These are phyloP conservation scores for Homarus gammarus DNA, from an alignment of 2,888 invertebrate genomes.

Conservation along the genomic window DNA sequence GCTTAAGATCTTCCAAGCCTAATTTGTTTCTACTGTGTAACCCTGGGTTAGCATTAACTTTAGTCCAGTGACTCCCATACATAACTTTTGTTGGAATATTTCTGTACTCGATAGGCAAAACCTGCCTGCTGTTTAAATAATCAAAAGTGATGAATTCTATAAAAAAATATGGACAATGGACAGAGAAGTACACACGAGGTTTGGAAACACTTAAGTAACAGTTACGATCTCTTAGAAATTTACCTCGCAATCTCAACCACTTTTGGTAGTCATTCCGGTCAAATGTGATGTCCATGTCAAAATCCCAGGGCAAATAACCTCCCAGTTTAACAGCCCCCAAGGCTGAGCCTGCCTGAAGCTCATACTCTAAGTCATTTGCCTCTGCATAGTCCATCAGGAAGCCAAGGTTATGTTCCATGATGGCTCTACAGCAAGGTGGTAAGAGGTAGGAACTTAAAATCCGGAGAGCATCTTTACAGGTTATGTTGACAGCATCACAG, in stretches of 20 bases:
- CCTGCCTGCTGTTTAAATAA: constrained; percentile 10
- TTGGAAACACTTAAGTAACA: constrained; percentile 37
- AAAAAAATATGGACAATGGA: constrained; percentile 23
- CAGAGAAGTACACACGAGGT: background rate
- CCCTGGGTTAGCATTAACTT: constrained; percentile 78
- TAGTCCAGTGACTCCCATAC: constrained; percentile 78
- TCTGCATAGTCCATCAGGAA: constrained; percentile 77
- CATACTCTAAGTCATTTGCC: constrained; percentile 77
- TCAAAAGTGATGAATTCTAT: no score
- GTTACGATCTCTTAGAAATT: constrained; percentile 13
- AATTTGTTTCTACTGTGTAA: constrained; percentile 78
- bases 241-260: background rate
- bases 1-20: constrained; percentile 78
- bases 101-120: constrained; percentile 71
- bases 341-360: constrained; percentile 78
- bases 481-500: constrained; percentile 30
- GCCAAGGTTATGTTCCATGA: constrained; percentile 77
- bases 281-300: constrained; percentile 78
- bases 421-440: constrained; percentile 77
- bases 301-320: constrained; percentile 78
- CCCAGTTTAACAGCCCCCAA: constrained; percentile 78
- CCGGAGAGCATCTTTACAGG: background rate
- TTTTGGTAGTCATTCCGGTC: constrained; percentile 69
- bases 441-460: constrained; percentile 72
- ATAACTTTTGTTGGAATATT: constrained; percentile 77